These are phyloP conservation scores for Phymatocera aterrima DNA, from an alignment of 2,888 invertebrate genomes.

Conservation along the genomic window DNA sequence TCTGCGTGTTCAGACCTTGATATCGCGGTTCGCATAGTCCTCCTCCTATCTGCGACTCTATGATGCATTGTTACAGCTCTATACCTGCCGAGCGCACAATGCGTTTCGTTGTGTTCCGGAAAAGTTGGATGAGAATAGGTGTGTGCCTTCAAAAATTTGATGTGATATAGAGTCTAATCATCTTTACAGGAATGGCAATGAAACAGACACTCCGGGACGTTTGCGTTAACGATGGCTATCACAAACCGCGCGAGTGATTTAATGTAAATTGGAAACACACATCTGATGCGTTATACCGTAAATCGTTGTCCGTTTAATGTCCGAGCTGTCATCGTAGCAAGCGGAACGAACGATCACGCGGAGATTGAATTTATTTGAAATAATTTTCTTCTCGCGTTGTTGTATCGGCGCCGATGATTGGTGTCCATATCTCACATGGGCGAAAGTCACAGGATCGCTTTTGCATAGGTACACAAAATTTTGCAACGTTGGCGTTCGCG, in stretches of 20 bases:
- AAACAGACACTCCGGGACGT: background rate
- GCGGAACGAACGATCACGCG: background rate
- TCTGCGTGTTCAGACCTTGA: constrained; percentile 64
- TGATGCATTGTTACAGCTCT: constrained; percentile 67
- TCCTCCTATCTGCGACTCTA: constrained; percentile 67
- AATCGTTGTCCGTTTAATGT: background rate
- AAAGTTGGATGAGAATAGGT: background rate
- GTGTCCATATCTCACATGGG: background rate
- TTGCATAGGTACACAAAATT: background rate
- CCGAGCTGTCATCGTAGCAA: background rate
- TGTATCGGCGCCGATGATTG: background rate
- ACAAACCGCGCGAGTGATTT: background rate
- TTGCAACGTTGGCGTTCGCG: background rate
- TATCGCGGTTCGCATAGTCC: constrained; percentile 63
- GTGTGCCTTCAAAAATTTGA: background rate
- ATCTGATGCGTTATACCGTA: background rate
- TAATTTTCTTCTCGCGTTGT: background rate
- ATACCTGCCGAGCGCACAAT: background rate
- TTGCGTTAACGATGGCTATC: background rate
- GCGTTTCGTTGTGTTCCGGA: background rate
- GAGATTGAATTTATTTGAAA: background rate
- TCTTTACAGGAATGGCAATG: background rate
- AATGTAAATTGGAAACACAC: background rate
- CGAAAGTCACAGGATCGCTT: background rate
- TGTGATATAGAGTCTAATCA: background rate